Evolutionary conservation across 2,888 invertebrate species (phyloP).

Genomic region (Epistrophe grossulariae): DNA sequence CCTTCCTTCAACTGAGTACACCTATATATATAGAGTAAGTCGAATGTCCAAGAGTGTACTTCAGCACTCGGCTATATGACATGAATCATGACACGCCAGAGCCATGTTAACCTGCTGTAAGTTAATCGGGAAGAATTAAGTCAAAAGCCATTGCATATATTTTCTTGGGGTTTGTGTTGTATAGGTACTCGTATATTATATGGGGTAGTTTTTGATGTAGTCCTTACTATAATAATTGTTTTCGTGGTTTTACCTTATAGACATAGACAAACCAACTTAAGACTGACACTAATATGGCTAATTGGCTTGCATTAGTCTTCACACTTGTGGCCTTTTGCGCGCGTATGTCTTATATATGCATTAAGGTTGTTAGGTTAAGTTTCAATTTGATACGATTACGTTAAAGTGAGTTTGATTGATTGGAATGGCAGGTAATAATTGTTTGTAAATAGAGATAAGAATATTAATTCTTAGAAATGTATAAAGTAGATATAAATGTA

Average conservation of each 20-base stretch:
- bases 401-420: conserved; percentile 64
- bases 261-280: conserved; percentile 20
- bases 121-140: conserved; percentile 74
- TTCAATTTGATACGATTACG: conserved; percentile 71
- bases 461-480: neutral
- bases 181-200: neutral
- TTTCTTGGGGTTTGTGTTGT: conserved; percentile 34
- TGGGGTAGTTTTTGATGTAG: conserved; percentile 13
- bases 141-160: conserved; percentile 70
- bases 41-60: conserved; percentile 57
- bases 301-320: conserved; percentile 75
- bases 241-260: conserved; percentile 56
- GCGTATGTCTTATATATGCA: conserved; percentile 57
- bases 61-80: conserved; percentile 39
- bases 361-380: conserved; percentile 66
- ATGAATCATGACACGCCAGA: conserved; percentile 75
- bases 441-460: neutral
- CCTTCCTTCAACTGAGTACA: conserved; percentile 10
- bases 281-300: conserved; percentile 64
- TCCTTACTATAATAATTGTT: conserved; percentile 23
- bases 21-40: conserved; percentile 16
- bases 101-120: conserved; percentile 74
- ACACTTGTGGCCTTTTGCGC: conserved; percentile 68
- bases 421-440: conserved; percentile 5
- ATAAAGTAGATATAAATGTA: neutral